Evolutionary conservation across 2,797 vertebrate species (phyloP).

Genomic region (Anas georgica): DNA sequence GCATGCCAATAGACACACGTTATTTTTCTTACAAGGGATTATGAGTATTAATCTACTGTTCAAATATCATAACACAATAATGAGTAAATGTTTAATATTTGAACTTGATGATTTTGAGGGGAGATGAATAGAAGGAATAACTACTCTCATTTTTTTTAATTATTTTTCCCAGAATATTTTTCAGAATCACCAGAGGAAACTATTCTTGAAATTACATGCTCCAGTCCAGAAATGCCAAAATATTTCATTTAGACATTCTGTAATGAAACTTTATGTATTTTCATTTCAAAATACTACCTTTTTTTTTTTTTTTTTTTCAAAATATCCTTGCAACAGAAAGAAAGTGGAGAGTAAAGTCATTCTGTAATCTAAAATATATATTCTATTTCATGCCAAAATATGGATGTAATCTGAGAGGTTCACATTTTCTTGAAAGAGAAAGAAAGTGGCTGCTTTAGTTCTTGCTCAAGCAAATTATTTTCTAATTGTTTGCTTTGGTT

Average conservation of each 20-base stretch:
- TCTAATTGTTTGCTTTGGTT: neutral
- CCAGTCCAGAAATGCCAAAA: neutral
- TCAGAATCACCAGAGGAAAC: neutral
- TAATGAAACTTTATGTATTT: conserved; percentile 14
- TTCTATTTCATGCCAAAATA: conserved; percentile 34
- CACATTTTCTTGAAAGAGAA: neutral
- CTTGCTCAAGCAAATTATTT: conserved; percentile 13
- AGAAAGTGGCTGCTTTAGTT: conserved; percentile 26
- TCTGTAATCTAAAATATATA: conserved; percentile 40
- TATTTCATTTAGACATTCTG: neutral
- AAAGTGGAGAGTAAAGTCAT: neutral
- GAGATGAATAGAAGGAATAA: neutral
- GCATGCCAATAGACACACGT: neutral
- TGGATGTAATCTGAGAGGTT: conserved; percentile 36
- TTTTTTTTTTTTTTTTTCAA: conserved; percentile 16
- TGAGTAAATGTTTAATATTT: neutral
- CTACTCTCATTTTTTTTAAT: neutral
- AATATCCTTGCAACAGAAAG: conserved; percentile 12
- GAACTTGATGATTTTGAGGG: neutral
- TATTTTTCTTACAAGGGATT: neutral
- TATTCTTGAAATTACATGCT: conserved; percentile 15
- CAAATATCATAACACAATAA: neutral
- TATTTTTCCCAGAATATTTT: neutral
- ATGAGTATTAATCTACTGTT: neutral
- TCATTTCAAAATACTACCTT: conserved; percentile 41